Conservation (phyloP, 2,797 vertebrate genomes). For the Naso thynnoides region DNA sequence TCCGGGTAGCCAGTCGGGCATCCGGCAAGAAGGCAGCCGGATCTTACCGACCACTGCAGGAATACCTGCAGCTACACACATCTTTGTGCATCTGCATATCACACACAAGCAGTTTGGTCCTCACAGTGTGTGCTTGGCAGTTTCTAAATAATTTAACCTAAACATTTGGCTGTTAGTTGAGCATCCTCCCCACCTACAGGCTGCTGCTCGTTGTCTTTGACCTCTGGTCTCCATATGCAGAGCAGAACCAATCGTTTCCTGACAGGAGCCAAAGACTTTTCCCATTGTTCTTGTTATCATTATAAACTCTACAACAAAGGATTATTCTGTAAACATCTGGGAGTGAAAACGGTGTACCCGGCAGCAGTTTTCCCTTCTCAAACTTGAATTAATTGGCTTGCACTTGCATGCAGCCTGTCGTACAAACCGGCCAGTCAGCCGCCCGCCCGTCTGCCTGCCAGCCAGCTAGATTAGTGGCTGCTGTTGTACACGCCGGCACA, state of each 20-base stretch:
- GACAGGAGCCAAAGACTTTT: constrained; percentile 33
- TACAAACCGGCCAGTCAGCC: constrained; percentile 60
- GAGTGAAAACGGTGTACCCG: constrained; percentile 56
- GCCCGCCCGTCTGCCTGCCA: constrained; percentile 71
- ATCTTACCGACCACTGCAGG: constrained; percentile 20
- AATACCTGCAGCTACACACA: constrained; percentile 1
- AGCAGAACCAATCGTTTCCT: constrained; percentile 29
- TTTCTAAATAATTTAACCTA: constrained; percentile 24
- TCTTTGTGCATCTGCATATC: constrained; percentile 18
- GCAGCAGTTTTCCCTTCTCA: constrained; percentile 68
- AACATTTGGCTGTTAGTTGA: constrained; percentile 14
- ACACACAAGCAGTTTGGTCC: constrained; percentile 8
- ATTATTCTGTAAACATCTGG: constrained; percentile 50
- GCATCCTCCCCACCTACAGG: not conserved
- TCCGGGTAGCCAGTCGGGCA: constrained; percentile 56
- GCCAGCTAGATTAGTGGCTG: constrained; percentile 76
- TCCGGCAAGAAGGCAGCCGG: constrained; percentile 53
- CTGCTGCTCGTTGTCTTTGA: constrained; percentile 14
- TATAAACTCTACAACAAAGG: constrained; percentile 54
- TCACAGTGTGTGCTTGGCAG: constrained; percentile 11
- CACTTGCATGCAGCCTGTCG: constrained; percentile 54
- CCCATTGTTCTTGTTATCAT: constrained; percentile 47
- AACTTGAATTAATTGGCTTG: constrained; percentile 73
- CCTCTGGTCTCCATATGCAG: constrained; percentile 52
- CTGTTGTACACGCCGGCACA: constrained; percentile 62